Conservation (phyloP, 2,113 vertebrate genomes). For the Alexandromys fortis region DNA sequence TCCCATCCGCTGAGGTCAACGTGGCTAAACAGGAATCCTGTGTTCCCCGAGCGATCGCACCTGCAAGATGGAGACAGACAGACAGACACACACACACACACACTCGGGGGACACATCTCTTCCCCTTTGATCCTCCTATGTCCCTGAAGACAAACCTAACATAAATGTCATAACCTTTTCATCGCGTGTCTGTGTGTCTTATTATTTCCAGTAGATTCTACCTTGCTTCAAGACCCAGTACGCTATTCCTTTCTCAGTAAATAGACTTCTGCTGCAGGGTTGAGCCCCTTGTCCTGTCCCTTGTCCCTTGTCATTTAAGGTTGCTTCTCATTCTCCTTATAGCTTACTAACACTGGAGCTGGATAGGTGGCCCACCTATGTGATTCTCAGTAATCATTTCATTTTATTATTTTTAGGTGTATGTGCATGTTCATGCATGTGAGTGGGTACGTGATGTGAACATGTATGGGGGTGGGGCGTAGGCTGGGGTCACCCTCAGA, state of each 20-base stretch:
- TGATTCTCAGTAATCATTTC: neutral
- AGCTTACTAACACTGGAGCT: neutral
- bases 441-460: neutral
- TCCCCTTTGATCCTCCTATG: neutral
- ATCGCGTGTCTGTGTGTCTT: neutral
- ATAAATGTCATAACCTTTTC: neutral
- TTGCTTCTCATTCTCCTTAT: neutral
- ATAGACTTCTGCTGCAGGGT: accelerated
- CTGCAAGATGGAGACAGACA: neutral
- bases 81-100: too few species aligned
- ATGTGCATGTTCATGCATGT: neutral
- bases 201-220: neutral
- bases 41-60: neutral
- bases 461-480: neutral
- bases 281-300: too few species aligned
- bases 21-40: neutral
- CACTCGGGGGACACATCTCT: neutral
- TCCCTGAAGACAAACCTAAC: neutral
- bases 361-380: neutral
- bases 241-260: accelerated
- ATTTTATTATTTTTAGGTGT: neutral
- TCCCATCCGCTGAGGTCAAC: neutral
- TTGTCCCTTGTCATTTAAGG: neutral
- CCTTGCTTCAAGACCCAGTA: neutral
- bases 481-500: neutral